Conservation (phyloP, 2,797 vertebrate genomes). For the Pyrocephalus nanus region DNA sequence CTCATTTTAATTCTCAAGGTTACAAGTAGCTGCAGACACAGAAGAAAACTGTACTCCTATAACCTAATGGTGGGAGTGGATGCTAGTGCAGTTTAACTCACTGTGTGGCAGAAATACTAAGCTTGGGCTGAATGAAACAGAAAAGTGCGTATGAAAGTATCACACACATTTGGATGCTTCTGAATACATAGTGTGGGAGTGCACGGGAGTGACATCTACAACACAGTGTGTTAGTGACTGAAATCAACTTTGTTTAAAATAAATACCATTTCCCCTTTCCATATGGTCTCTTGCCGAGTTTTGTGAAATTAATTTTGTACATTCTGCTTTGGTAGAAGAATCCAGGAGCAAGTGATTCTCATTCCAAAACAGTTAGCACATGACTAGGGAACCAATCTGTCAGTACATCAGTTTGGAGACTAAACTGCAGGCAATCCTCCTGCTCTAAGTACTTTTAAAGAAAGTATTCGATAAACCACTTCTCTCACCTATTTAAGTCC, state of each 20-base stretch:
- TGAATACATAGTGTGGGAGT: background rate
- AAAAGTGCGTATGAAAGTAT: background rate
- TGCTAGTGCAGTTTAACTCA: background rate
- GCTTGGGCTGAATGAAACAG: background rate
- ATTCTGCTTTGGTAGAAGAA: background rate
- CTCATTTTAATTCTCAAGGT: background rate
- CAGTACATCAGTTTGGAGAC: background rate
- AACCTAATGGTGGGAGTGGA: background rate
- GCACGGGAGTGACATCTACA: background rate
- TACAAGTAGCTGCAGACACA: background rate
- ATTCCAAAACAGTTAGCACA: background rate
- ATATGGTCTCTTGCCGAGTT: background rate
- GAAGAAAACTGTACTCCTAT: background rate
- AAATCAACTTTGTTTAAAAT: slow-evolving; percentile 7
- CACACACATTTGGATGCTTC: background rate
- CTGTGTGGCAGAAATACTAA: background rate
- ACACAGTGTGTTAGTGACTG: background rate
- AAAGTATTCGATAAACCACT: background rate
- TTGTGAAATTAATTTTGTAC: background rate
- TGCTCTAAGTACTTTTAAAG: background rate
- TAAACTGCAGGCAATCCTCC: background rate
- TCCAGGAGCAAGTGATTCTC: background rate
- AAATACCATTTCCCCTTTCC: slow-evolving; percentile 5
- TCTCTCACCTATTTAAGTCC: background rate
- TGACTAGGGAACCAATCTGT: background rate